Conservation (phyloP, 1,140 invertebrate genomes). For the Dendrolimus kikuchii region DNA sequence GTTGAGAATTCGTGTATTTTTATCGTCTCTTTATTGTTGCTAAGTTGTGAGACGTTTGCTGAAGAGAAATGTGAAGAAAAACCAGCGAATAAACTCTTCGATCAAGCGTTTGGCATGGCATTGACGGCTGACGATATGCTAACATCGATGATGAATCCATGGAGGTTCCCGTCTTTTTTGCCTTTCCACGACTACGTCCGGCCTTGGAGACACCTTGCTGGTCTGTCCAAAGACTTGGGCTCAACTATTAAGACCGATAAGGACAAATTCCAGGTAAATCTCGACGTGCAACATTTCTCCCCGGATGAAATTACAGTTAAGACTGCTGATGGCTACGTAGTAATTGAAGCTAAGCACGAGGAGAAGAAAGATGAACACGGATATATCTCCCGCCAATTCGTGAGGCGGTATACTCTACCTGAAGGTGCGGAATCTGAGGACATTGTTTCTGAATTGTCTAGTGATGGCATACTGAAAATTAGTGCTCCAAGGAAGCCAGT, state of each 20-base stretch:
- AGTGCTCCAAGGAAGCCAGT: constrained; percentile 75
- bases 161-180: constrained; percentile 8
- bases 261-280: constrained; percentile 46
- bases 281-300: constrained; percentile 60
- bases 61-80: constrained; percentile 22
- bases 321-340: constrained; percentile 77
- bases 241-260: constrained; percentile 66
- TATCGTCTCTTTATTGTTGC: too few species aligned
- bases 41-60: constrained; percentile 11
- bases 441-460: constrained; percentile 79
- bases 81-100: constrained; percentile 21
- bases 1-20: too few species aligned
- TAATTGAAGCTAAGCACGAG: constrained; percentile 81
- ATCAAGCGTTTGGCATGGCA: constrained; percentile 45
- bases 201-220: constrained; percentile 76
- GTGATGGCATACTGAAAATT: constrained; percentile 80
- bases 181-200: constrained; percentile 57
- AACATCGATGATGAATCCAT: constrained; percentile 47
- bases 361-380: constrained; percentile 77
- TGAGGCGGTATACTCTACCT: constrained; percentile 78
- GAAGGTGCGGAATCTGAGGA: constrained; percentile 77
- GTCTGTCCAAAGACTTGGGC: constrained; percentile 71
- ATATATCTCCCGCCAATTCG: constrained; percentile 77
- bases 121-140: constrained; percentile 48
- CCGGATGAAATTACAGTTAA: constrained; percentile 86